Evolutionary conservation across 2,888 invertebrate species (phyloP).

Genomic region (Nephrotoma flavescens): DNA sequence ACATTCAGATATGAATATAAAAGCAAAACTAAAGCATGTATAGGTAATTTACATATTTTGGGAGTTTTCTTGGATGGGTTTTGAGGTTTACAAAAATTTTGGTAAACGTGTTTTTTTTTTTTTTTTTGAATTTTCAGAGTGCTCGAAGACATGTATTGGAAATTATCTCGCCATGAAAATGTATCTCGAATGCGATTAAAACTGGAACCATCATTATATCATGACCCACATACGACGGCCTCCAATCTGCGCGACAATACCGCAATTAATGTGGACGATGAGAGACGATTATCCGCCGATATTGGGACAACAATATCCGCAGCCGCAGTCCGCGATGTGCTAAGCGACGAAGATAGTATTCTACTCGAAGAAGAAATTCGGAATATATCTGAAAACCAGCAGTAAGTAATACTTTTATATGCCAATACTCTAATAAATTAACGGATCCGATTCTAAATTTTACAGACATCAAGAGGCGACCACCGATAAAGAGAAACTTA

Average conservation of each 20-base stretch:
- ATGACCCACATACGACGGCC: slow-evolving; percentile 41
- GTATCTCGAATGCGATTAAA: slow-evolving; percentile 46
- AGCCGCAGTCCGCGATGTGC: slow-evolving; percentile 31
- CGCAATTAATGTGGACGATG: slow-evolving; percentile 13
- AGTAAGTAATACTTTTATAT: slow-evolving; percentile 17
- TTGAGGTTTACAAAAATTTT: no score
- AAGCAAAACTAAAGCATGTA: no score
- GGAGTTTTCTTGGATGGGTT: no score
- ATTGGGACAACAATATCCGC: slow-evolving; percentile 32
- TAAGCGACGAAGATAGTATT: slow-evolving; percentile 31
- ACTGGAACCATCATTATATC: slow-evolving; percentile 39
- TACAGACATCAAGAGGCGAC: background rate
- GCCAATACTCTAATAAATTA: background rate
- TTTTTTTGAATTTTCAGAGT: slow-evolving; percentile 22
- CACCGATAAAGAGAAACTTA: slow-evolving; percentile 27
- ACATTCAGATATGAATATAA: no score
- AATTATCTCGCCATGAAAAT: slow-evolving; percentile 44
- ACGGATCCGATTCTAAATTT: background rate
- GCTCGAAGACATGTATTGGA: slow-evolving; percentile 37
- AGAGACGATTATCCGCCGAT: slow-evolving; percentile 25
- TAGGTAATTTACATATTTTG: no score
- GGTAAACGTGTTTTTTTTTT: background rate
- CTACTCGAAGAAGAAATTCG: slow-evolving; percentile 35
- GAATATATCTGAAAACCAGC: slow-evolving; percentile 29
- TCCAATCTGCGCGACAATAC: slow-evolving; percentile 44